Evolutionary conservation across 2,797 vertebrate genomes (phyloP).

Genomic region (Odontamblyopus rebecca): DNA sequence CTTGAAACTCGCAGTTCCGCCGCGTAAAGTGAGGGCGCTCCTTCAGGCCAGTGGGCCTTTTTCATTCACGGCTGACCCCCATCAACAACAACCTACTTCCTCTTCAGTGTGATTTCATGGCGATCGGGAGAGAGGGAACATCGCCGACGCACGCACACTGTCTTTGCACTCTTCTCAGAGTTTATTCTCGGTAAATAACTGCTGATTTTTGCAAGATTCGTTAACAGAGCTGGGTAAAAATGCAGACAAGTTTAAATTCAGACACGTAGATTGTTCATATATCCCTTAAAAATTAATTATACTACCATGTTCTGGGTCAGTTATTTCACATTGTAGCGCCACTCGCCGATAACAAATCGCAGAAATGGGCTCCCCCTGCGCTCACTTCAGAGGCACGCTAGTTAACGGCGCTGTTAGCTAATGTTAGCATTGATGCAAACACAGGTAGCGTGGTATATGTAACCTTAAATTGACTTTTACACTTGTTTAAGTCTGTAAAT

Average conservation of each 20-base stretch:
- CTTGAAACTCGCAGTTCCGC: conserved; percentile 46
- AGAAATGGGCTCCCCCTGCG: conserved; percentile 64
- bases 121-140: conserved; percentile 82
- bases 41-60: conserved; percentile 61
- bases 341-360: conserved; percentile 72
- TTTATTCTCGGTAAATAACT: conserved; percentile 74
- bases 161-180: conserved; percentile 72
- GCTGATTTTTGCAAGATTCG: conserved; percentile 36
- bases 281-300: conserved; percentile 17
- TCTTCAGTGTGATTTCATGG: conserved; percentile 82
- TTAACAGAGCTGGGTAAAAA: conserved; percentile 16
- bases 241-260: conserved; percentile 16
- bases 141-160: conserved; percentile 72
- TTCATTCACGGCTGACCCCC: conserved; percentile 64
- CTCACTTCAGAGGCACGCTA: conserved; percentile 52
- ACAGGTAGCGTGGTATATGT: conserved; percentile 7
- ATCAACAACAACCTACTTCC: conserved; percentile 76
- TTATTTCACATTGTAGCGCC: conserved; percentile 70
- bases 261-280: conserved; percentile 6
- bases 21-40: conserved; percentile 77
- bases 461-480: neutral
- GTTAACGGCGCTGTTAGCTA: conserved; percentile 60
- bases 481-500: neutral
- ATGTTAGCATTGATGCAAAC: conserved; percentile 57
- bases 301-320: conserved; percentile 43